Evolutionary conservation across 2,113 vertebrate species (phyloP).

Genomic region (Heliornis fulica): DNA sequence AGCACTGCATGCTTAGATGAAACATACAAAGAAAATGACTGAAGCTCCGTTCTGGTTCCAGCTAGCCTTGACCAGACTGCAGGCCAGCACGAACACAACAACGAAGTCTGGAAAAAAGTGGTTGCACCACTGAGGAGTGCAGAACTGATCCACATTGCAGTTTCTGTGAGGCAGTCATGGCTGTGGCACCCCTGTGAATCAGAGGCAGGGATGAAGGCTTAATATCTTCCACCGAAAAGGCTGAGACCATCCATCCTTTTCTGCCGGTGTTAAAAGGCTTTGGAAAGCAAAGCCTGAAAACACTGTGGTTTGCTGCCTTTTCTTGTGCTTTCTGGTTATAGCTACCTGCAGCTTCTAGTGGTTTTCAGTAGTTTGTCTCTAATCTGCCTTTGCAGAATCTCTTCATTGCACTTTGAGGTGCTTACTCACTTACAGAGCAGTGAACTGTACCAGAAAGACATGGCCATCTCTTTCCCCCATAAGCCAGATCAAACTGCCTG

Average conservation of each 20-base stretch:
- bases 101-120: neutral
- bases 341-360: neutral
- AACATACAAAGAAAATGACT: neutral
- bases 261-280: neutral
- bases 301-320: neutral
- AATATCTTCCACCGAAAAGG: neutral
- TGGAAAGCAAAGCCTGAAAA: neutral
- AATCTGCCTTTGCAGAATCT: neutral
- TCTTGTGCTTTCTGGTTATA: neutral
- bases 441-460: neutral
- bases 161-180: neutral
- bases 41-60: neutral
- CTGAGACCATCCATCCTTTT: neutral
- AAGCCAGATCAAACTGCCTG: neutral
- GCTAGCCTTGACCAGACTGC: neutral
- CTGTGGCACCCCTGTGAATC: neutral
- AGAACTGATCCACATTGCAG: neutral
- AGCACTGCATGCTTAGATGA: neutral
- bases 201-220: neutral
- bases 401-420: neutral
- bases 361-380: neutral
- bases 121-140: neutral
- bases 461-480: neutral
- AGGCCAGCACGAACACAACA: accelerated
- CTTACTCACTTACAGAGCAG: neutral